These are phyloP conservation scores for Chelidonichthys spinosus DNA, from an alignment of 2,797 vertebrate genomes.

Conservation along the genomic window DNA sequence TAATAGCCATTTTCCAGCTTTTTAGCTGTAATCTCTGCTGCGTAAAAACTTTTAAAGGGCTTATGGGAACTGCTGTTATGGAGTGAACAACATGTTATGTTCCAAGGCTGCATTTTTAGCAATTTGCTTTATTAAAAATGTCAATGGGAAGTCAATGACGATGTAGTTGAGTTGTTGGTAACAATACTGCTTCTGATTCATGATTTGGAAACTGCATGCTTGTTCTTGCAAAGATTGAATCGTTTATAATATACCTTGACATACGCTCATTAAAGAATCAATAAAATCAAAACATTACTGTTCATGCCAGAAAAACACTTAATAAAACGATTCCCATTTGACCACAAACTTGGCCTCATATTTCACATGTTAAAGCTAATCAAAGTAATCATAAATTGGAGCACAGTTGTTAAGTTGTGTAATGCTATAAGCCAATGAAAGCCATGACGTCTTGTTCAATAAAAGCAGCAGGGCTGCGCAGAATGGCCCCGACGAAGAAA, in stretches of 20 bases:
- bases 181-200: not conserved
- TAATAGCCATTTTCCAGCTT: not conserved
- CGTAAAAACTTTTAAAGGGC: not conserved
- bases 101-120: not conserved
- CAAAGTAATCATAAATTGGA: not conserved
- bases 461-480: slow-evolving; percentile 9
- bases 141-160: not conserved
- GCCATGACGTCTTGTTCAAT: slow-evolving; percentile 1
- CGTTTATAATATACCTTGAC: not conserved
- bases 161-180: not conserved
- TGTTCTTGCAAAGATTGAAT: not conserved
- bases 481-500: not conserved
- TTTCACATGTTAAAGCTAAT: not conserved
- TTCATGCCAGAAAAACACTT: not conserved
- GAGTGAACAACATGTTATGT: not conserved
- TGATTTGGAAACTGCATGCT: not conserved
- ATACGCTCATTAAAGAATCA: not conserved
- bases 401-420: not conserved
- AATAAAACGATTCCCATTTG: not conserved
- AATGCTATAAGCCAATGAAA: not conserved
- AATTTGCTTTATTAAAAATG: not conserved
- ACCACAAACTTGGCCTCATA: not conserved
- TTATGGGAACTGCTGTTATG: not conserved
- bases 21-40: not conserved
- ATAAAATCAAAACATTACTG: not conserved